Percentiles rank a stretch among this genome's conserved stretches.
phyloP scores from a whole-genome alignment of 2,797 vertebrate genomes.

The Peromyscus attwateri region DNA sequence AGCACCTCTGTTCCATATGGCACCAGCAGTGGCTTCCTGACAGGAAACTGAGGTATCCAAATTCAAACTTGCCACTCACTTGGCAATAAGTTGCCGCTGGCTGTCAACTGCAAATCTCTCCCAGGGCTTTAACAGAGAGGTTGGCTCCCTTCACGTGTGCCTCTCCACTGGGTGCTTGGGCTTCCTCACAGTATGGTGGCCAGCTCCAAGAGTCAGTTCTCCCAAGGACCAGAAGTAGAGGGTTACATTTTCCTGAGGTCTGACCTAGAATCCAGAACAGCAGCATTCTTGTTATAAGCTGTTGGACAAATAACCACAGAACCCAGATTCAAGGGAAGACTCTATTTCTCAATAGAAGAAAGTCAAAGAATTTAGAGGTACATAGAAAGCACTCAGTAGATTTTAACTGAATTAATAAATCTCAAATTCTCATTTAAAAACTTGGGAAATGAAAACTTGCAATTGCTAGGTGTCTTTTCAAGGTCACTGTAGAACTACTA shows the following conservation, averaged over 20 bases:
- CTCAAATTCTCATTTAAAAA: not conserved
- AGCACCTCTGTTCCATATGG: not conserved
- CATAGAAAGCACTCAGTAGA: not conserved
- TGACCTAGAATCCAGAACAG: not conserved
- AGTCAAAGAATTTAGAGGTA: not conserved
- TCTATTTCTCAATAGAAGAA: not conserved
- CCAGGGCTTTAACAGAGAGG: not conserved
- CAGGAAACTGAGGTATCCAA: not conserved
- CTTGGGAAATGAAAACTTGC: slow-evolving; percentile 29
- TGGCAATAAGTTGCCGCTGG: not conserved
- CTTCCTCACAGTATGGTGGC: not conserved
- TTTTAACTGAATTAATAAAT: slow-evolving; percentile 5
- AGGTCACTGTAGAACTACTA: not conserved
- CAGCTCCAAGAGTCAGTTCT: not conserved
- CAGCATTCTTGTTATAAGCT: not conserved
- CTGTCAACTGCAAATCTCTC: not conserved
- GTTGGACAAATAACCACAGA: not conserved
- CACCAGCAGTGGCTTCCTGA: not conserved
- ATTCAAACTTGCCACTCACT: not conserved
- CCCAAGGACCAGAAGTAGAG: not conserved
- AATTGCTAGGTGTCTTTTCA: slow-evolving; percentile 6
- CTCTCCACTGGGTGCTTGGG: not conserved
- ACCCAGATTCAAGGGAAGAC: not conserved
- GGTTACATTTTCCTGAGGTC: not conserved
- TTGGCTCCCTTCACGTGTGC: not conserved